Conservation (phyloP, 1,140 invertebrate species). For the Zaprionus africanus region DNA sequence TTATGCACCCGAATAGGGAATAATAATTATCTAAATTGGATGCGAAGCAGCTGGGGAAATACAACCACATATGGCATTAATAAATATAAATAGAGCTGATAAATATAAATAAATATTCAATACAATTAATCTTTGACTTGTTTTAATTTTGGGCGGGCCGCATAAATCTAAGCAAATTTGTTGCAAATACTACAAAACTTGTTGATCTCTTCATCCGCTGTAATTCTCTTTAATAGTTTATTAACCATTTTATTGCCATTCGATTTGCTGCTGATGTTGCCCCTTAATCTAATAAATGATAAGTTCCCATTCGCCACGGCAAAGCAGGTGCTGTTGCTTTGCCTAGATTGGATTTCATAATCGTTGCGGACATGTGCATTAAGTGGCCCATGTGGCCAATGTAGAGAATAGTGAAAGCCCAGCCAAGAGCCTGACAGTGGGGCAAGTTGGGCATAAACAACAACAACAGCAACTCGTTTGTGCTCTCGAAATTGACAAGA, state of each 20-base stretch:
- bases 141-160: background rate
- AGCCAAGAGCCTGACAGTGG: constrained; percentile 8
- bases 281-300: background rate
- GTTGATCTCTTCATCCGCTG: background rate
- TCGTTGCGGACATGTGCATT: constrained; percentile 23
- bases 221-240: background rate
- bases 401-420: constrained; percentile 35
- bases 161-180: background rate
- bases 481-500: constrained; percentile 31
- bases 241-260: background rate
- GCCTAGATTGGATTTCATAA: constrained; percentile 33
- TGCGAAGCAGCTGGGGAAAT: background rate
- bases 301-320: background rate
- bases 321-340: constrained; percentile 17
- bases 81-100: background rate
- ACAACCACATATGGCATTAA: background rate
- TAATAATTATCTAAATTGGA: background rate
- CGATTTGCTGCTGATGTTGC: background rate
- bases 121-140: background rate
- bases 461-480: constrained; percentile 35
- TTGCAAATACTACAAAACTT: background rate
- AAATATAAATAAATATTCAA: background rate
- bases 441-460: background rate
- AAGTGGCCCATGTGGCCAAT: constrained; percentile 14
- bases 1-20: background rate